These are phyloP conservation scores for Flexamia atlantica DNA, from an alignment of 2,888 invertebrate species.

Conservation along the genomic window DNA sequence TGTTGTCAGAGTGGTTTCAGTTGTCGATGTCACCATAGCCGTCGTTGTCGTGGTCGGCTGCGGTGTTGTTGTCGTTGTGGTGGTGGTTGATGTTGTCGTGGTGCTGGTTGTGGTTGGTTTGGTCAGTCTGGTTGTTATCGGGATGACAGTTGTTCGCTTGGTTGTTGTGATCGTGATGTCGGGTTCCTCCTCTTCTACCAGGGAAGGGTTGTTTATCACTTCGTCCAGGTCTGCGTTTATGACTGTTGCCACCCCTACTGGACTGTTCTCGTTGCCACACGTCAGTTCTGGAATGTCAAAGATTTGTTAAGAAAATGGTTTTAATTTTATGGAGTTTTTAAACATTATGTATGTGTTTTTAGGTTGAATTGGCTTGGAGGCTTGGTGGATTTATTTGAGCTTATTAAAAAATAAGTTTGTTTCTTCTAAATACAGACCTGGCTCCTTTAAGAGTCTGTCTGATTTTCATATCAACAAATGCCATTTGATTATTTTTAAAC, in stretches of 20 bases:
- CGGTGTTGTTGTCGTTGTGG: conserved; percentile 71
- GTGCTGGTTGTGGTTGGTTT: conserved; percentile 69
- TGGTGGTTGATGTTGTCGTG: conserved; percentile 73
- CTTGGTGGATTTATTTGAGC: too few species aligned
- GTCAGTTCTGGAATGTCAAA: conserved; percentile 73
- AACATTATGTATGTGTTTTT: too few species aligned
- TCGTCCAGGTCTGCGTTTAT: conserved; percentile 70
- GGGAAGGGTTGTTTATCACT: conserved; percentile 75
- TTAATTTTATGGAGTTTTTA: too few species aligned
- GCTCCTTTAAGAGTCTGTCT: too few species aligned
- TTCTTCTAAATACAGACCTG: too few species aligned
- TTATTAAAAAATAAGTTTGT: too few species aligned
- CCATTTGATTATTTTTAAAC: too few species aligned
- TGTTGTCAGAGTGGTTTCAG: conserved; percentile 66
- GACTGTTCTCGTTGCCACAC: conserved; percentile 72
- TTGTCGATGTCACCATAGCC: conserved; percentile 67
- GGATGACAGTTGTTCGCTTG: conserved; percentile 71
- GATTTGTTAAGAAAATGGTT: too few species aligned
- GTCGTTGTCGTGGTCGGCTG: conserved; percentile 72
- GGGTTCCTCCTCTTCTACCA: conserved; percentile 73
- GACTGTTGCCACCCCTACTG: conserved; percentile 67
- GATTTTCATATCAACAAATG: too few species aligned
- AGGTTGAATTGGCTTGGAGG: too few species aligned
- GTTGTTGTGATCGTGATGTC: conserved; percentile 68
- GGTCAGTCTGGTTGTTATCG: conserved; percentile 71